phyloP scores from a whole-genome alignment of 2,113 vertebrate species.

The Hemibates koningsi region DNA sequence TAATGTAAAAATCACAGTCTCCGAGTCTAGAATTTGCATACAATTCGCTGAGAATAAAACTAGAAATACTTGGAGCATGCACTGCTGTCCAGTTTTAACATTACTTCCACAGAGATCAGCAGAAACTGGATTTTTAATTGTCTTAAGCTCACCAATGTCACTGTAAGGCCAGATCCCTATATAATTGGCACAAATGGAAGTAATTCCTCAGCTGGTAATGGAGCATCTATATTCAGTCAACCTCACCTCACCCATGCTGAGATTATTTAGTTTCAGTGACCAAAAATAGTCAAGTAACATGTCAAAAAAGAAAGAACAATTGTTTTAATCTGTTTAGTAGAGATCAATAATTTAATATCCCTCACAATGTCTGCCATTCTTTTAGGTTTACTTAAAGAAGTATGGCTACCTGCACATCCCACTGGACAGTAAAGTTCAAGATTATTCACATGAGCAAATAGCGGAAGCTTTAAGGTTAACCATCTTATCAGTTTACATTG shows the following conservation, averaged over 20 bases:
- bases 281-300: background rate
- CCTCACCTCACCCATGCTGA: background rate
- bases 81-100: background rate
- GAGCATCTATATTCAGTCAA: background rate
- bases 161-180: background rate
- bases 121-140: background rate
- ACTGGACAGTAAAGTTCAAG: constrained; percentile 49
- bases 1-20: background rate
- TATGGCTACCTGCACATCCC: constrained; percentile 78
- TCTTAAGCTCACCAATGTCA: background rate
- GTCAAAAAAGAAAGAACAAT: background rate
- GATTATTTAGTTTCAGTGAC: background rate
- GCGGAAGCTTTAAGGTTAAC: constrained; percentile 70
- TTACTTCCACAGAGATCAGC: background rate
- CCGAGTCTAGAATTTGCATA: background rate
- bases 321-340: background rate
- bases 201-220: background rate
- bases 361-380: background rate
- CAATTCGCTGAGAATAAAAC: background rate
- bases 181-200: background rate
- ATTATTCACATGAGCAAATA: constrained; percentile 59
- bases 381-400: constrained; percentile 67
- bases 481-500: background rate
- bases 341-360: background rate
- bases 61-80: background rate